Evolutionary conservation across 1,140 invertebrate species (phyloP).

Genomic region (Zaprionus taronus): DNA sequence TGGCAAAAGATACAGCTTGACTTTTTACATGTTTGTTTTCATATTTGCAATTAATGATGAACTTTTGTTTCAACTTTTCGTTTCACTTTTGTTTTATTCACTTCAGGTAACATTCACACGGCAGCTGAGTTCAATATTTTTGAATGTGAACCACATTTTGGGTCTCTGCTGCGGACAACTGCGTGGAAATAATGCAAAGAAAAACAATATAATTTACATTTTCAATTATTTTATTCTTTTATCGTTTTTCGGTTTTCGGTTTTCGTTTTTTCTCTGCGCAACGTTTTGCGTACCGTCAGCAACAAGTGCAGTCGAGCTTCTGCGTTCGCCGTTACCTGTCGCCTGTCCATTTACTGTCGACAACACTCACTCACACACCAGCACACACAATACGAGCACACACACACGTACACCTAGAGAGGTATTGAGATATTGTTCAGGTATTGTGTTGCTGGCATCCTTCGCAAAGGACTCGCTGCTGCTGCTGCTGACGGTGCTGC

Average conservation of each 20-base stretch:
- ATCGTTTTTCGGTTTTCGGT: background rate
- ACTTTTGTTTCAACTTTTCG: background rate
- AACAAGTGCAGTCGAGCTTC: conserved; percentile 77
- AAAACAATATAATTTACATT: conserved; percentile 1
- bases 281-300: conserved; percentile 60
- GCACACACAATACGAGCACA: background rate
- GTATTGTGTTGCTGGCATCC: conserved; percentile 45
- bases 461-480: conserved; percentile 16
- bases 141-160: conserved; percentile 64
- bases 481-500: conserved; percentile 17
- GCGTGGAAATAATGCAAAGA: background rate
- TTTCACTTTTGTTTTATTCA: background rate
- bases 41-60: conserved; percentile 14
- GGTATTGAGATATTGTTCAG: conserved; percentile 15
- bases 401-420: conserved; percentile 4
- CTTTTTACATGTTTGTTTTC: conserved; percentile 48
- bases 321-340: conserved; percentile 37
- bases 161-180: conserved; percentile 4
- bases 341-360: conserved; percentile 19
- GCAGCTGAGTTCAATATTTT: conserved; percentile 62
- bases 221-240: background rate
- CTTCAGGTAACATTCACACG: conserved; percentile 65
- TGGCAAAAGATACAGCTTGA: background rate
- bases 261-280: conserved; percentile 12
- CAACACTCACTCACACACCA: conserved; percentile 12